Base-by-base conservation (phyloP, 1,140 invertebrate genomes). In the Tribolium madens region DNA sequence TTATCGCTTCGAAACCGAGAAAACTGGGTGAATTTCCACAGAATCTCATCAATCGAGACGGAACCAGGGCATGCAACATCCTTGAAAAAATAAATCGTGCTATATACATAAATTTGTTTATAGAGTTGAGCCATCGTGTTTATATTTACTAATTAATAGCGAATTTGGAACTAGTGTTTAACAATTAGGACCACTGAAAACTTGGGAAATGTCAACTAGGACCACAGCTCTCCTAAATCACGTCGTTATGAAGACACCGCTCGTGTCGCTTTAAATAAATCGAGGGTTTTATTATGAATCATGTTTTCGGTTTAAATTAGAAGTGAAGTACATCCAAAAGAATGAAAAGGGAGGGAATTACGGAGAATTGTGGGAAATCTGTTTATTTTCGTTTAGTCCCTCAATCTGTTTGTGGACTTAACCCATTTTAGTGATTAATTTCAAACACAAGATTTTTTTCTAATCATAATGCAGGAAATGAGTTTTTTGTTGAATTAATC, bases 401-500 rank as follows among this genome's bases (percentile, higher is more conserved):
- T 14, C 13, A 9, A n/a, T 17, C 1, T 57, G 52, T 57, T 57
- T 57, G 52, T 57, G 14, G 14, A 21, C 52, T 18, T 57, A 21
- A 57, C 52, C 52, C 52, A 57, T 6, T 57, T 57, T 21, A 21
- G 17, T 17, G 14, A 4, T 21, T 57, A 57, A 57, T 21, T 57
- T 57, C 15, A 21, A 9, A 18, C 17, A 21, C 17, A 17, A 15
- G 52, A 21, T 10, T 57, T 57, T 17, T 21, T 57, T 9, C 3
- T 15, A 10, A n/a, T 50, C 15, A 13, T 2, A 50, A 15, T 21
- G 52, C 52, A 57, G 52, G 52, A 57, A 57, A 57, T 21, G 52
- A 21, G 2, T 18, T 57, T 52, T 57, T 57, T 57, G 52, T 57
- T 57, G 18, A 57, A 57, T 52, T 52, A 52, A 52, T 52, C 50